phyloP scores from a whole-genome alignment of 2,888 invertebrate genomes.

The Drosophila prostipennis region DNA sequence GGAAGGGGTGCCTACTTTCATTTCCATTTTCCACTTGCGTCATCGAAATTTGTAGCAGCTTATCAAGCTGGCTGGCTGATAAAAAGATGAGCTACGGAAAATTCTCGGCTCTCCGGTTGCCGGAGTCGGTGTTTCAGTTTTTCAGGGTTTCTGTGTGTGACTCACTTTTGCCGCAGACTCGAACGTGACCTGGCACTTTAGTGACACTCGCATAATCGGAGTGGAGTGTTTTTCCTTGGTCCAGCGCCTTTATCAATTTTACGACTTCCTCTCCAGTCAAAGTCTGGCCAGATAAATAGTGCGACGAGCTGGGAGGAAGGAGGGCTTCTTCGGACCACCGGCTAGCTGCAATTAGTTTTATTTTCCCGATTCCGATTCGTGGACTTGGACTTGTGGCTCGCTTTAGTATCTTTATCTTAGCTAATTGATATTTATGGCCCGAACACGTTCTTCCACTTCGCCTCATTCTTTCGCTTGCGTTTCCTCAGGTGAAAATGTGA shows the following conservation, averaged over 20 bases:
- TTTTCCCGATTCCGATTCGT: constrained; percentile 36
- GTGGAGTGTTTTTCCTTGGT: constrained; percentile 47
- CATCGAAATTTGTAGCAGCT: constrained; percentile 72
- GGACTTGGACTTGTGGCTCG: constrained; percentile 36
- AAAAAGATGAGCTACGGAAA: constrained; percentile 46
- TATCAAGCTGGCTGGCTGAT: constrained; percentile 60
- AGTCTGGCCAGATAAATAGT: constrained; percentile 29
- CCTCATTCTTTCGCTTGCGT: constrained; percentile 4
- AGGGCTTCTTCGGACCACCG: constrained; percentile 33
- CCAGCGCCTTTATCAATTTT: constrained; percentile 66
- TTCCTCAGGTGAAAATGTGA: constrained; percentile 37
- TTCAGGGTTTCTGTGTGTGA: constrained; percentile 46
- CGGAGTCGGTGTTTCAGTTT: background rate
- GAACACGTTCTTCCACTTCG: constrained; percentile 58
- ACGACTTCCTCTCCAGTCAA: constrained; percentile 67
- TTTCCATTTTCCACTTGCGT: constrained; percentile 59
- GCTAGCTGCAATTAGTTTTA: constrained; percentile 67
- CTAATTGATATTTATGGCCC: constrained; percentile 74
- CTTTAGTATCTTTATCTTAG: constrained; percentile 55
- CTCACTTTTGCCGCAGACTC: constrained; percentile 52
- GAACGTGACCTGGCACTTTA: constrained; percentile 76
- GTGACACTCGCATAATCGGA: constrained; percentile 55
- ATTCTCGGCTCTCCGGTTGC: constrained; percentile 1
- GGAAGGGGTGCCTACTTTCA: constrained; percentile 23
- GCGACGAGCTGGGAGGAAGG: too few species aligned